Conservation (phyloP, 2,113 vertebrate species). For the Gavialis gangeticus region DNA sequence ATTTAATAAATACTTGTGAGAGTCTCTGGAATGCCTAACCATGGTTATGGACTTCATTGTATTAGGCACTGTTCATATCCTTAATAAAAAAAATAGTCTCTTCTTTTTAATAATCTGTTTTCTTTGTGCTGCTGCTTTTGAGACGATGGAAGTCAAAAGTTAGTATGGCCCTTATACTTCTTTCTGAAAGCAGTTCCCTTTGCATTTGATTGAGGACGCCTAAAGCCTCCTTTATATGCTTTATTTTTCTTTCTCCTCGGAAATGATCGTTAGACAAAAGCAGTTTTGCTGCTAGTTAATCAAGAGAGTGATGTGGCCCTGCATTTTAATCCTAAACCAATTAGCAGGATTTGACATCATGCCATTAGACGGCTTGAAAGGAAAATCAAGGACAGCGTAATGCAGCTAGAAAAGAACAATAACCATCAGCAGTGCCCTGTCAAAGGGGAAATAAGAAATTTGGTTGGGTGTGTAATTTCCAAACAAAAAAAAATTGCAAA, state of each 20-base stretch:
- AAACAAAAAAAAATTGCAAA: constrained; percentile 22
- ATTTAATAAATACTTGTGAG: neutral
- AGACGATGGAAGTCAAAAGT: constrained; percentile 65
- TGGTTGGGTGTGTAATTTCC: constrained; percentile 65
- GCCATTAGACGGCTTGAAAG: constrained; percentile 74
- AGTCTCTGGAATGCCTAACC: neutral
- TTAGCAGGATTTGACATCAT: constrained; percentile 76
- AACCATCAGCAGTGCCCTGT: constrained; percentile 58
- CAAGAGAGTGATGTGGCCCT: constrained; percentile 75
- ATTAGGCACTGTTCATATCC: rapidly evolving
- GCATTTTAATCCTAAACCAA: constrained; percentile 80
- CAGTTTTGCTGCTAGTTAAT: constrained; percentile 75
- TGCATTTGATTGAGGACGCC: constrained; percentile 60
- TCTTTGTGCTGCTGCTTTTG: constrained; percentile 36
- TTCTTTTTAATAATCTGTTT: constrained; percentile 3
- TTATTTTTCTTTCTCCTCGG: constrained; percentile 68
- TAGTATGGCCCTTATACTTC: constrained; percentile 23
- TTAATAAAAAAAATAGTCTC: constrained; percentile 1
- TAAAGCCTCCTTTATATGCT: constrained; percentile 61
- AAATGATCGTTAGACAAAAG: constrained; percentile 71
- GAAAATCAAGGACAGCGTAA: constrained; percentile 74
- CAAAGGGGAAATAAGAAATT: constrained; percentile 71
- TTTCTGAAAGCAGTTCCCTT: neutral
- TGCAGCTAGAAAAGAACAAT: constrained; percentile 70
- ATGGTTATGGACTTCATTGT: neutral